Evolutionary conservation across 2,888 invertebrate genomes (phyloP).

Genomic region (Papilio demoleus): DNA sequence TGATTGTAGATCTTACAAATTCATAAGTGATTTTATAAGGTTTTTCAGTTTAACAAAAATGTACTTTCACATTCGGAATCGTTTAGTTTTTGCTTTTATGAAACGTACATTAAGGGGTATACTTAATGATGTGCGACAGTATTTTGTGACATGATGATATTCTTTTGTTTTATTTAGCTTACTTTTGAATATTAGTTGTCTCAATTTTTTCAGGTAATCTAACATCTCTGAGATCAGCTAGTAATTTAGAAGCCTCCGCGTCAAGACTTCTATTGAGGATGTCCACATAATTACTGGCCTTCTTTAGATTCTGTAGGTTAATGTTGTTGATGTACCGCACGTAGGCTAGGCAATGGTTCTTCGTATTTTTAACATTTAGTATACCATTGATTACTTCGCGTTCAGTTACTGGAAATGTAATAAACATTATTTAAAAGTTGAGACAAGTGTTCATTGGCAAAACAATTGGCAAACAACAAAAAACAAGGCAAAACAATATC

Average conservation of each 20-base stretch:
- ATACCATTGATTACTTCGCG: slow-evolving; percentile 98
- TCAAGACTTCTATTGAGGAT: slow-evolving; percentile 96
- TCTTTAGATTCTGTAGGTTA: slow-evolving; percentile 96
- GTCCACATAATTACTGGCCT: slow-evolving; percentile 97
- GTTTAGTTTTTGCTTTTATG: no score
- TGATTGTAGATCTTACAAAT: no score
- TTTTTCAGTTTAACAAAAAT: no score
- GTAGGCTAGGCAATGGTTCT: slow-evolving; percentile 97
- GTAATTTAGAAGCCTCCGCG: slow-evolving; percentile 94
- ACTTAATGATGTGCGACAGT: no score
- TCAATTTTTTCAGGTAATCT: slow-evolving; percentile 95
- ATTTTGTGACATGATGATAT: no score
- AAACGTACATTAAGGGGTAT: no score
- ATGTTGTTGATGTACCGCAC: slow-evolving; percentile 98
- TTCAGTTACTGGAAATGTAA: slow-evolving; percentile 92
- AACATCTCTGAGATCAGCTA: slow-evolving; percentile 95
- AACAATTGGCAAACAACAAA: no score
- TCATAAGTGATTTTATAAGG: no score
- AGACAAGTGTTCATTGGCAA: no score
- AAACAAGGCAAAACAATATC: no score
- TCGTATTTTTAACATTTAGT: slow-evolving; percentile 95
- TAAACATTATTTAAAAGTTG: no score
- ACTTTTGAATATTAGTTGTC: slow-evolving; percentile 94
- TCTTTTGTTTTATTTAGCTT: slow-evolving; percentile 48
- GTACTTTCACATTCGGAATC: no score